Evolutionary conservation across 2,113 vertebrate species (phyloP), one percentile per base, ranked within the genome.

Genomic region (Bujurquina vittata): DNA sequence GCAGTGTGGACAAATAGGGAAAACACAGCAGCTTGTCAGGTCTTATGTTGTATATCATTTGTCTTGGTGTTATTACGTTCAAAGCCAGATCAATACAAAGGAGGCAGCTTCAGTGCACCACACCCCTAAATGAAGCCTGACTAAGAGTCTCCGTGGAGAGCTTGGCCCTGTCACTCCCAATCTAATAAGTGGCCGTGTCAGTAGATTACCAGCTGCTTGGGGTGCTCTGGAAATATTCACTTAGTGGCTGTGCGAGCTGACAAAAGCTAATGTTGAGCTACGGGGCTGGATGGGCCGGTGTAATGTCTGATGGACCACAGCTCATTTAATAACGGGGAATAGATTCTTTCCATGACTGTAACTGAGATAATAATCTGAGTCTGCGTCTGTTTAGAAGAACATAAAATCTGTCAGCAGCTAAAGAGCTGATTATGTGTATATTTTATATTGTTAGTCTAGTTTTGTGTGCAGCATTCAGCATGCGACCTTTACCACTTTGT

Each of bases 71-170:
- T 89, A 94, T 93, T 92, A 79, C 54, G 82, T 78, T 81, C 89
- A 86, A 84, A 91, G 85, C 83, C 86, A 75, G 91, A 95, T 95
- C 94, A 88, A 95, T 95, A 92, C 58, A 83, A 69, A 89, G 65
- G 74, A 87, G 88, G 86, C 55, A 73, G 87, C 79, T 35, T 77
- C 80, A 43, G 84, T 1, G 43, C 86, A 80, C 79, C 85, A 80
- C 92, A 84, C 88, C 89, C 91, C 89, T 84, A 87, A 92, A 90
- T 52, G 79, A 85, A 81, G 89, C 86, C 91, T 84, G 91, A 88
- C 85, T 62, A 73, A 75, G 80, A 35, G 94, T 87, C 93, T 94
- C 93, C 60, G 77, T 0, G 89, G 94, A 91, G 91, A 94, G 88
- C 83, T 93, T 90, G 83, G 90, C 65, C 76, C 90, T 88, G 88